Evolutionary conservation across 2,888 invertebrate genomes (phyloP), one percentile per base, ranked within the genome.

Genomic region (Cacoxenus indagator): DNA sequence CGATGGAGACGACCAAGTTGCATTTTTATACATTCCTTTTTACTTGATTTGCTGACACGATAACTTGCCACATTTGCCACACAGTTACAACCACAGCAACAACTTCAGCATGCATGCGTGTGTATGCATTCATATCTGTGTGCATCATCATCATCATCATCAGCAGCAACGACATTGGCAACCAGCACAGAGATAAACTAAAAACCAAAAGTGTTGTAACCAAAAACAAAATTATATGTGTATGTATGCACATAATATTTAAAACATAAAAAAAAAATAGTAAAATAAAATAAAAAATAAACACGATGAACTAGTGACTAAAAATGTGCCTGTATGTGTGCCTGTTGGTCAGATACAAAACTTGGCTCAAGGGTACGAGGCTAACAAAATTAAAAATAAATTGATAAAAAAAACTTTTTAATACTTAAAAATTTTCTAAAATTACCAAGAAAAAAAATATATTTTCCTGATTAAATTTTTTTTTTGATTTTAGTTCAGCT

Each of bases 131-230:
- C 64, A 67, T 54, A 43, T 62, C 64, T 26, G 17, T 29, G 27
- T 26, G 29, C 27, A 55, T 19, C 54, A 9, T 6, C 26, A 17
- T 4, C 54, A 37, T 2, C 37, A 51, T 24, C 51, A 45, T 4
- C 27, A 14, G 2, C 66, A 37, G 17, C 57, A 11, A 45, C 66
- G 22, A 19, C 61, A 48, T 14, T 27, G 17, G 6, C 48, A 31
- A 67, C n/a, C 43, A 64, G 17, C 57, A 55, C 3, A 37, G 37
- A 65, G 70, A 70, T 70, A 70, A 66, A 68, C 66, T 68, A 70
- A 67, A 70, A 70, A 70, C 67, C 68, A 46, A n/a, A 48, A 48
- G 17, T 2, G 6, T 11, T 14, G 14, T 37, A n/a, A 22, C 22
- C 8, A 22, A 51, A 48, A 51, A 51, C 51, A 6, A 51, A 22